These are phyloP conservation scores for Beaufortia kweichowensis DNA, from an alignment of 2,113 vertebrate genomes.

Conservation along the genomic window DNA sequence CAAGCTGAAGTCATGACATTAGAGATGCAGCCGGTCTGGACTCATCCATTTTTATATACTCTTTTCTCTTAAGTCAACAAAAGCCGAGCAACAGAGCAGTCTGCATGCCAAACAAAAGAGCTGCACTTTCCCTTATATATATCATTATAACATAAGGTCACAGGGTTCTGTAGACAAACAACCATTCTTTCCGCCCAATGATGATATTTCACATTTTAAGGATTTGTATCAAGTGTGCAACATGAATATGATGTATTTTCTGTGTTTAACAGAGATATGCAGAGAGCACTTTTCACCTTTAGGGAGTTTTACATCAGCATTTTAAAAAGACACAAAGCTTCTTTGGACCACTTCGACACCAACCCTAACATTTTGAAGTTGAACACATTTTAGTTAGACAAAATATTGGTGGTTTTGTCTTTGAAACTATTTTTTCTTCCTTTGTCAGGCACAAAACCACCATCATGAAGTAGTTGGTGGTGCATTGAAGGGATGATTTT, in stretches of 20 bases:
- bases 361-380: background rate
- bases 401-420: background rate
- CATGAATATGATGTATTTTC: background rate
- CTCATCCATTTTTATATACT: constrained; percentile 65
- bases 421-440: too few species aligned
- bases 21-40: constrained; percentile 72
- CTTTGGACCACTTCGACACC: too few species aligned
- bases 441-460: too few species aligned
- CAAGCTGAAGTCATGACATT: constrained; percentile 77
- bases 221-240: constrained; percentile 6
- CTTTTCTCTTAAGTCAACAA: constrained; percentile 61
- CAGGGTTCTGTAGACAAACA: constrained; percentile 24
- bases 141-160: constrained; percentile 18
- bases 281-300: background rate
- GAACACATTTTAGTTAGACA: too few species aligned
- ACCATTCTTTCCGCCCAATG: constrained; percentile 9
- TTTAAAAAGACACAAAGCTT: background rate
- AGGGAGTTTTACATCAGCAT: constrained; percentile 14
- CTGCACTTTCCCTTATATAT: constrained; percentile 26
- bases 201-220: constrained; percentile 26
- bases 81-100: constrained; percentile 30
- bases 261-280: background rate
- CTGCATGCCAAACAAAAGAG: constrained; percentile 21
- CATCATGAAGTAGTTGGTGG: too few species aligned
- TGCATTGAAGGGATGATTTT: too few species aligned